Conservation (phyloP, 2,113 vertebrate species). For the Verasper variegatus region DNA sequence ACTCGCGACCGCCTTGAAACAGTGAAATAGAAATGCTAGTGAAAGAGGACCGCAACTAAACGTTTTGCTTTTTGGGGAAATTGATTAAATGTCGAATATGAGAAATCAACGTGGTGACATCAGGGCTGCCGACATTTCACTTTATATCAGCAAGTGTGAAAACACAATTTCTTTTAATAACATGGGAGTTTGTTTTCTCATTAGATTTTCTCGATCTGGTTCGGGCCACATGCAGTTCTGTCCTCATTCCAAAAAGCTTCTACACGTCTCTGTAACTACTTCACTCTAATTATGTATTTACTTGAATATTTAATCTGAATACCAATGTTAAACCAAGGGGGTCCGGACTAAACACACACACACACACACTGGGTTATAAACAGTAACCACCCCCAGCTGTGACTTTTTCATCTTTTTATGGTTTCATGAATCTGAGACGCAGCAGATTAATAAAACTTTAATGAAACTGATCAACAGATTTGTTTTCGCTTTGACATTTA, state of each 20-base stretch:
- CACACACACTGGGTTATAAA: background rate
- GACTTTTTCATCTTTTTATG: constrained; percentile 17
- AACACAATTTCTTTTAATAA: background rate
- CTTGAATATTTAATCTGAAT: background rate
- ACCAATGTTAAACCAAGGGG: background rate
- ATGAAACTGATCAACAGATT: constrained; percentile 35
- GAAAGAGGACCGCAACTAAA: too few species aligned
- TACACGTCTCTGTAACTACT: background rate
- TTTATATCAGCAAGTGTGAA: background rate
- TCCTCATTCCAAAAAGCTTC: background rate
- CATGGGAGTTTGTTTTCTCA: background rate
- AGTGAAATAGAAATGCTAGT: too few species aligned
- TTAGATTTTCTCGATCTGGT: background rate
- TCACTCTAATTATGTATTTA: constrained; percentile 3
- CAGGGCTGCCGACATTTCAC: background rate
- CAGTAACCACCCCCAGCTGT: background rate
- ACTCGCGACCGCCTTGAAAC: too few species aligned
- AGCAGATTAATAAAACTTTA: constrained; percentile 34
- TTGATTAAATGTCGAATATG: background rate
- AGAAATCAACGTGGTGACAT: background rate
- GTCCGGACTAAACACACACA: background rate
- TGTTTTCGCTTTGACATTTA: constrained; percentile 44
- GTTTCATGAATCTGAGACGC: constrained; percentile 21
- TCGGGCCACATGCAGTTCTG: background rate
- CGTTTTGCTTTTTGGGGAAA: too few species aligned